Evolutionary conservation across 2,113 vertebrate genomes (phyloP), one percentile per base, ranked within the genome.

Genomic region (Parotia lawesii): DNA sequence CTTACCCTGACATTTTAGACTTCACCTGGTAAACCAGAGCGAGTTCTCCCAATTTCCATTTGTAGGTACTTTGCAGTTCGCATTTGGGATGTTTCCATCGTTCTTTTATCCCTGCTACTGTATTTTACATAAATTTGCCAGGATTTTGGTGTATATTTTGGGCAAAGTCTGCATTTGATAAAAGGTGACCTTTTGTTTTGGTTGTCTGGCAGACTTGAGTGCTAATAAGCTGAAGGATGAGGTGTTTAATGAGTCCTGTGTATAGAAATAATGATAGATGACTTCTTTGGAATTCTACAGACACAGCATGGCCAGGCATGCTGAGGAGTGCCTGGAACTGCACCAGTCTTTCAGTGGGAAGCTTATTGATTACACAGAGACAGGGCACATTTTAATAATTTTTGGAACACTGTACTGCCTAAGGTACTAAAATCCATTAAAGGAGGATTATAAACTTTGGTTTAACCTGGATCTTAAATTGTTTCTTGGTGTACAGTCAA

Each of bases 301-400:
- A 71, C 47, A 33, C 70, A 96, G 95, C 95, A 48, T 51, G 82
- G 87, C 89, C 54, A 57, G 95, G 87, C 85, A 85, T 95, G 86
- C 94, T 92, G 87, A 97, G 94, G 90, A 95, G 82, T 91, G 76
- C 93, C 89, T 93, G 94, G 96, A 95, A 97, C 93, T 89, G 85
- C 95, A 97, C 97, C 97, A 96, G 5, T 86, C 93, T 96, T 97
- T 95, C 89, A 90, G 93, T 93, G 91, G 91, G 93, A 96, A 97
- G 90, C 91, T 97, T 98, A 98, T 97, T 97, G 97, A 98, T 98
- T 97, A 96, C 93, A 96, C 78, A 93, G 91, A 97, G 89, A 97
- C 92, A 93, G 95, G 94, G 88, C 88, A 96, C 86, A 78, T 97
- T 98, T 97, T 97, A 97, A 97, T 98, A 95, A 97, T 98, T 97